These are phyloP conservation scores for Tor tambroides DNA, from an alignment of 2,113 vertebrate species.

Conservation along the genomic window DNA sequence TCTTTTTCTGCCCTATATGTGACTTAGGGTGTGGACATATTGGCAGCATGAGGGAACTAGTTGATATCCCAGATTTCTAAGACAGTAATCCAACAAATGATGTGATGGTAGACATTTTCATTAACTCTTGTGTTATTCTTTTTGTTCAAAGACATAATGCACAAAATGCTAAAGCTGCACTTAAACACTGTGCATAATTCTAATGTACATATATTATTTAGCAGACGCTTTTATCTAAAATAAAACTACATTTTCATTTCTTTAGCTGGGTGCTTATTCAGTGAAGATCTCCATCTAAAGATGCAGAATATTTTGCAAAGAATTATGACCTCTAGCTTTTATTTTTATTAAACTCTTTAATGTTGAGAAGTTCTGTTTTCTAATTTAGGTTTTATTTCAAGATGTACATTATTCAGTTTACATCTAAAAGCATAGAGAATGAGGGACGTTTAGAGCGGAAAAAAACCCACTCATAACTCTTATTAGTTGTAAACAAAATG, in stretches of 20 bases:
- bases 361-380: neutral
- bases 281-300: no score
- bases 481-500: no score
- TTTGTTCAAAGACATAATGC: no score
- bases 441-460: neutral
- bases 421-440: neutral
- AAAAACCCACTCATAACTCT: neutral
- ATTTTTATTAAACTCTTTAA: neutral
- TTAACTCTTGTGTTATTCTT: neutral
- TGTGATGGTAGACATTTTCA: constrained; percentile 1
- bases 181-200: no score
- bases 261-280: no score
- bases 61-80: constrained; percentile 79
- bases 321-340: no score
- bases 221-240: no score
- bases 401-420: neutral
- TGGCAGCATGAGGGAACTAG: constrained; percentile 75
- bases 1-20: constrained; percentile 82
- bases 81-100: constrained; percentile 70
- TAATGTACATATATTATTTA: no score
- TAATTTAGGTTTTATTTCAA: neutral
- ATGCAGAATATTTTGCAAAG: no score
- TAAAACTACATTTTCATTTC: no score
- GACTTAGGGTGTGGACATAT: constrained; percentile 80
- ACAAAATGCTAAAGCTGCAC: no score